Base-by-base conservation (phyloP, 1,140 invertebrate genomes). In the Cydia pomonella region DNA sequence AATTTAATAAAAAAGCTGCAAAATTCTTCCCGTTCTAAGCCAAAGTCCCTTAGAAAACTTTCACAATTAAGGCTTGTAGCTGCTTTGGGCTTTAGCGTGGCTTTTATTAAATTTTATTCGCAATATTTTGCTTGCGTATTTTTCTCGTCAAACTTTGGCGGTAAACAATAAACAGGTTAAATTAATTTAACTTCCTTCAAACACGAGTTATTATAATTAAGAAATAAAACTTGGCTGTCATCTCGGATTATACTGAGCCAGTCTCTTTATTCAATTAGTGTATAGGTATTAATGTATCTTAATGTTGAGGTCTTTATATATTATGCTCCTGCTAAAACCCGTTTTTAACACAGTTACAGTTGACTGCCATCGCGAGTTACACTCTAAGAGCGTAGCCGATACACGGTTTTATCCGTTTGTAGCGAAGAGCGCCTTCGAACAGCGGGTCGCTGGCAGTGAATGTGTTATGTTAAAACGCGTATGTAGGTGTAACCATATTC, bases 101-200 rank as follows among this genome's bases (percentile, higher is more conserved):
- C 53, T 73, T 76, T 76, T 76, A 76, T 73, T 76, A 76, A 76
- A 76, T 76, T 64, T 76, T 73, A 73, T 76, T 73, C 75, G 53
- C 71, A 27, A 73, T 76, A 76, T 76, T 73, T 73, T 73, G 75
- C 64, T 69, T 71, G 27, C 13, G 47, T 76, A 73, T 76, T 72
- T 76, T 73, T 76, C 50, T 53, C 44, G 25, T 25, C 4, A 50
- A 76, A 76, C 59, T 76, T 76, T 38, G 73, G 23, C 72, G 72
- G 76, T 74, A 76, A 74, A 76, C 72, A 76, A 76, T 76, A 71
- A 76, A 72, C 66, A 25, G 64, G 63, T 74, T 76, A 74, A 76
- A 76, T 76, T 76, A 76, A 76, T 76, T 76, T 71, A 69, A 69
- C 64, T 69, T 69, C 41, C 64, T 41, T 69, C n/a, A 33, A 69